Evolutionary conservation across 2,888 invertebrate species (phyloP).

Genomic region (Rhyacophila evoluta): DNA sequence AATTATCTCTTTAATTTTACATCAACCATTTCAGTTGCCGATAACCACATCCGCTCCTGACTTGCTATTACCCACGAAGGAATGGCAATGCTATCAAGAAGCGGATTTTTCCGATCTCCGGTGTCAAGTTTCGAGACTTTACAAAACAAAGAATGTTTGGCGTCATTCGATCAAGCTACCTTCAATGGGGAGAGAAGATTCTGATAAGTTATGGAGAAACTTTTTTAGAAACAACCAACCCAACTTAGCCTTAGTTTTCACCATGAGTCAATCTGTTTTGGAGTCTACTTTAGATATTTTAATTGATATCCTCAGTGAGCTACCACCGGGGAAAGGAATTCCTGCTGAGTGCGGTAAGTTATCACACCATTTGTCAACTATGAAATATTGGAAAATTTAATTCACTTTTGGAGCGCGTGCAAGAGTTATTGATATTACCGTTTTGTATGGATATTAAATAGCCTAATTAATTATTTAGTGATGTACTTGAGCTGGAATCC

Average conservation of each 20-base stretch:
- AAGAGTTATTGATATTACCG: too few relatives aligned
- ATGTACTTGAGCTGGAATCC: too few relatives aligned
- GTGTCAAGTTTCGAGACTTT: constrained; percentile 64
- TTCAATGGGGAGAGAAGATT: constrained; percentile 54
- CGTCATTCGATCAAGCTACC: constrained; percentile 54
- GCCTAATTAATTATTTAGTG: too few relatives aligned
- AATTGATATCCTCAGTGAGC: constrained; percentile 58
- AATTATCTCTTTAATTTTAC: background rate
- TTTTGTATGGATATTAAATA: too few relatives aligned
- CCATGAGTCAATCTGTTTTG: constrained; percentile 58
- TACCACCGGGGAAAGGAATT: constrained; percentile 62
- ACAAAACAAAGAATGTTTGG: constrained; percentile 56
- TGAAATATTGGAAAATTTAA: too few relatives aligned
- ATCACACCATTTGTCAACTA: background rate
- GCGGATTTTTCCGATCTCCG: constrained; percentile 76
- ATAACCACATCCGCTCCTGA: constrained; percentile 65
- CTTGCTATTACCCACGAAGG: constrained; percentile 62
- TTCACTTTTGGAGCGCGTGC: too few relatives aligned
- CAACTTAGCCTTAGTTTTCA: constrained; percentile 62
- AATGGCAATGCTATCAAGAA: constrained; percentile 79
- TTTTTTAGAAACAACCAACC: constrained; percentile 58
- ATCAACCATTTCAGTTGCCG: constrained; percentile 34
- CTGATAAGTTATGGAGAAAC: constrained; percentile 45
- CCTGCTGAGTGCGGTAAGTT: constrained; percentile 55
- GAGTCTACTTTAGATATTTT: constrained; percentile 62